A percentile compares a stretch with the other conserved stretches of the same genome.
Conservation (phyloP, 2,888 invertebrate species). For the Trichogramma evanescens region DNA sequence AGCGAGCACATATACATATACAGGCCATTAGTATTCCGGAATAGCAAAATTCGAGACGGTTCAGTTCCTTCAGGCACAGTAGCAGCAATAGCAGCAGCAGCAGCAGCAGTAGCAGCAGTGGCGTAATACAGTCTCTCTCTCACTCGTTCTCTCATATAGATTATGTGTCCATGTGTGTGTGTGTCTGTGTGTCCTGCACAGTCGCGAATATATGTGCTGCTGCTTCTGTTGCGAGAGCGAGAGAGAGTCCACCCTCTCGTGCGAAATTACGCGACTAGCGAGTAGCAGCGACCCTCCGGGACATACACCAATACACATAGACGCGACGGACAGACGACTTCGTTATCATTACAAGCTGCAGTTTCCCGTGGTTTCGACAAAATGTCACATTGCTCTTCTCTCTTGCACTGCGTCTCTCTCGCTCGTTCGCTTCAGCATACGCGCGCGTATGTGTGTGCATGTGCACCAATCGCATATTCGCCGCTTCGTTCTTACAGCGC, state of each 20-base stretch:
- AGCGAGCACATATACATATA: conserved; percentile 7
- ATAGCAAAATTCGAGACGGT: conserved; percentile 20
- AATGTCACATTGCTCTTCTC: conserved; percentile 12
- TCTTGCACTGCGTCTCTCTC: background rate
- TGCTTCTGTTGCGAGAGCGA: background rate
- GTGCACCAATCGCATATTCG: background rate
- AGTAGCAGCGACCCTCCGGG: conserved; percentile 23
- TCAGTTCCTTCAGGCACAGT: conserved; percentile 19
- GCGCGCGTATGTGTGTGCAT: no score
- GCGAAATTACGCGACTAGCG: conserved; percentile 30
- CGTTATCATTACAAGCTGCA: conserved; percentile 23
- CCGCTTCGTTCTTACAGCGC: conserved; percentile 10
- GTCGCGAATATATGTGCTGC: background rate
- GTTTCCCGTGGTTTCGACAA: conserved; percentile 20
- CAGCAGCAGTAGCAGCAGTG: background rate
- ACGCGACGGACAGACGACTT: conserved; percentile 21
- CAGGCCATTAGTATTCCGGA: background rate
- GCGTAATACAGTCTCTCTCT: background rate
- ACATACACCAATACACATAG: conserved; percentile 21
- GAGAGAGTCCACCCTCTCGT: conserved; percentile 32
- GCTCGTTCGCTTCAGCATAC: conserved; percentile 5
- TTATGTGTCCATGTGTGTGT: no score
- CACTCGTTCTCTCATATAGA: background rate
- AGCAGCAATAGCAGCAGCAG: background rate
- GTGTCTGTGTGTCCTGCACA: no score